Conservation (phyloP, 2,797 vertebrate species). For the Cynopterus sphinx region DNA sequence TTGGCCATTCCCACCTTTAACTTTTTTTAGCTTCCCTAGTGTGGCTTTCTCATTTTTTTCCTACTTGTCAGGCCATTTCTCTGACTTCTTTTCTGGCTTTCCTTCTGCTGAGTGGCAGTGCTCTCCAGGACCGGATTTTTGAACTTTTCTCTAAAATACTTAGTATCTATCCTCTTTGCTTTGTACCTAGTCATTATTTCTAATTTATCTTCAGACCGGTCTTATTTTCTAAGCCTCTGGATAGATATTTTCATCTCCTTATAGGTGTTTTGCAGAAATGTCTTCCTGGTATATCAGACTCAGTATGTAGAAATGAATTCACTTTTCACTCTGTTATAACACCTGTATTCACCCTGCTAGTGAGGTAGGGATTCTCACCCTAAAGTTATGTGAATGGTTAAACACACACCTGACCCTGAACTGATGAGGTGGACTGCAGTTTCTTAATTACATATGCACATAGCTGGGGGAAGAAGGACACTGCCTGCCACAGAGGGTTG, state of each 20-base stretch:
- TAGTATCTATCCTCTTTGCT: not conserved
- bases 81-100: not conserved
- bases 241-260: not conserved
- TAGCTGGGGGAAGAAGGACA: not conserved
- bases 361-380: not conserved
- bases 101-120: not conserved
- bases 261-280: not conserved
- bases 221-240: not conserved
- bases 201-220: not conserved
- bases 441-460: not conserved
- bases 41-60: not conserved
- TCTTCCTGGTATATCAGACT: not conserved
- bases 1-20: not conserved
- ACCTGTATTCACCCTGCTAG: not conserved
- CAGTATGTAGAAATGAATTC: not conserved
- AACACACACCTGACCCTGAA: not conserved
- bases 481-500: not conserved
- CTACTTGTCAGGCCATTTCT: not conserved
- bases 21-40: not conserved
- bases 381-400: not conserved
- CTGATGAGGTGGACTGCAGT: not conserved
- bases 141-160: not conserved
- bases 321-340: not conserved
- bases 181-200: not conserved
- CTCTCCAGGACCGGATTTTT: not conserved